Evolutionary conservation across 2,797 vertebrate genomes (phyloP).

Genomic region (Crenichthys baileyi): DNA sequence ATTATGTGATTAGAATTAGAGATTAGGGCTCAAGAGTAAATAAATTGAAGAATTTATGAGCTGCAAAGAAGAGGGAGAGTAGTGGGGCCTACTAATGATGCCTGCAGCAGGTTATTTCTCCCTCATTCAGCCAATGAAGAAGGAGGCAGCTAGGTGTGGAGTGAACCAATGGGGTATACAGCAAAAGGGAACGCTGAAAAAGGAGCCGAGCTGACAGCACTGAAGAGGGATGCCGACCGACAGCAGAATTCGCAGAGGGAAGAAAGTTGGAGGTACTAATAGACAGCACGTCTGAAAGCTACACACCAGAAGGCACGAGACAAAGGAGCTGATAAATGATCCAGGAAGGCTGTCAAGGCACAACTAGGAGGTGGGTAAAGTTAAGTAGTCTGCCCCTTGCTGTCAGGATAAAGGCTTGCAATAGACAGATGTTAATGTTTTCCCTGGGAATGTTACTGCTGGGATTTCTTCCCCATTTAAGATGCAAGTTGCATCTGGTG

Average conservation of each 20-base stretch:
- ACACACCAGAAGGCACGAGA: neutral
- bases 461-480: neutral
- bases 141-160: neutral
- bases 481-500: neutral
- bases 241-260: neutral
- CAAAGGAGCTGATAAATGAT: slow-evolving; percentile 6
- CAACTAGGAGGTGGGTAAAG: slow-evolving; percentile 1
- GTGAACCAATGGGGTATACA: neutral
- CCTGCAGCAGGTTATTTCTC: neutral
- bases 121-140: neutral
- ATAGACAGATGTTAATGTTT: slow-evolving; percentile 5
- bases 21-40: neutral
- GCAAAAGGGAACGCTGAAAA: neutral
- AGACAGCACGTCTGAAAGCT: slow-evolving; percentile 1
- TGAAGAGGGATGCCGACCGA: neutral
- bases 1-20: neutral
- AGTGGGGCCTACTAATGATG: neutral
- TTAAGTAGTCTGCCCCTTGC: slow-evolving; percentile 3
- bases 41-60: slow-evolving; percentile 2
- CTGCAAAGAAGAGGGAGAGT: neutral
- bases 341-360: neutral
- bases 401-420: neutral
- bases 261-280: slow-evolving; percentile 4
- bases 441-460: neutral
- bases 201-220: neutral